Conservation (phyloP, 2,888 invertebrate species). For the Pimpla rufipes region DNA sequence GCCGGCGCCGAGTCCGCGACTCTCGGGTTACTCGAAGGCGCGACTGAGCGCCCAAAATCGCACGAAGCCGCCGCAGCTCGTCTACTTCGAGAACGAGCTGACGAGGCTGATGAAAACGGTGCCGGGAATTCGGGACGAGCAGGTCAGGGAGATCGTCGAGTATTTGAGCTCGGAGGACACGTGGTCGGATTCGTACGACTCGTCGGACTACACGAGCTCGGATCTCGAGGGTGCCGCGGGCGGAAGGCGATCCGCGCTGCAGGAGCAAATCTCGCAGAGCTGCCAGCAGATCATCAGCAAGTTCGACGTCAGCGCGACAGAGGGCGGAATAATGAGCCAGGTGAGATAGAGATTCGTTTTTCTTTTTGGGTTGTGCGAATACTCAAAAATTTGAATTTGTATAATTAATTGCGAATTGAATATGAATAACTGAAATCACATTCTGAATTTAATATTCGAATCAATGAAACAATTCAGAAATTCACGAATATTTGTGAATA, state of each 20-base stretch:
- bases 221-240: slow-evolving; percentile 91
- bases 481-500: too few species aligned
- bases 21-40: slow-evolving; percentile 77
- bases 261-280: slow-evolving; percentile 95
- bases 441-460: too few species aligned
- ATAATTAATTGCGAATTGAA: too few species aligned
- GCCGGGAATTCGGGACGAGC: slow-evolving; percentile 95
- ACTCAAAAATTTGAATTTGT: too few species aligned
- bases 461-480: too few species aligned
- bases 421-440: too few species aligned
- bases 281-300: slow-evolving; percentile 95
- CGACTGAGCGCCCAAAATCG: slow-evolving; percentile 86
- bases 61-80: slow-evolving; percentile 93
- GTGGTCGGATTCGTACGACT: slow-evolving; percentile 97
- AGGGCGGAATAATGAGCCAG: slow-evolving; percentile 34
- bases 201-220: slow-evolving; percentile 96
- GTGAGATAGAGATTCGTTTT: too few species aligned
- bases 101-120: slow-evolving; percentile 97
- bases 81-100: slow-evolving; percentile 95
- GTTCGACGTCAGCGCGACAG: slow-evolving; percentile 88
- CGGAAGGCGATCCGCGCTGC: slow-evolving; percentile 89
- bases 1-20: slow-evolving; percentile 87
- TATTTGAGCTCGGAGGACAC: slow-evolving; percentile 97
- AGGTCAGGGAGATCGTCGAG: slow-evolving; percentile 96
- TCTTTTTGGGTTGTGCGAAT: too few species aligned